Percentiles rank a stretch among this genome's conserved stretches.
These are phyloP conservation scores for Sarcophaga peregrina DNA, from an alignment of 1,140 invertebrate genomes.

Conservation along the genomic window DNA sequence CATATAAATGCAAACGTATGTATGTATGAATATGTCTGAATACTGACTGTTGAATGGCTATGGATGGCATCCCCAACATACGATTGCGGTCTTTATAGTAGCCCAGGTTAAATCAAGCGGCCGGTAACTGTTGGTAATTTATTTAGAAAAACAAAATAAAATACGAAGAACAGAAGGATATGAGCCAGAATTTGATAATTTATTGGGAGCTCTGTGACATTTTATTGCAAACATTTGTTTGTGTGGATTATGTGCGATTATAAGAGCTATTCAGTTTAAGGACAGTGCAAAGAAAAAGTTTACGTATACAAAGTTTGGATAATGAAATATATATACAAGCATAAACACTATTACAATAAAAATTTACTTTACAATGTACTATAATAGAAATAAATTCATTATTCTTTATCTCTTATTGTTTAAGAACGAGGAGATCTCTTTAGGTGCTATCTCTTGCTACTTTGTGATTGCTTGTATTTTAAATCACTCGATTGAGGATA, in stretches of 20 bases:
- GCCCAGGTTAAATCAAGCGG: background rate
- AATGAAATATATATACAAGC: too few species aligned
- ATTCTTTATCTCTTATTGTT: too few species aligned
- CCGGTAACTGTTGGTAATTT: slow-evolving; percentile 17
- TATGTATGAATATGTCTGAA: background rate
- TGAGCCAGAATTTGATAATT: slow-evolving; percentile 35
- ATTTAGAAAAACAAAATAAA: slow-evolving; percentile 5
- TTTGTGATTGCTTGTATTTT: too few species aligned
- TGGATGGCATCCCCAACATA: too few species aligned
- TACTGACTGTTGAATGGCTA: background rate
- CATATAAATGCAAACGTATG: background rate
- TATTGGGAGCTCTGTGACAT: slow-evolving; percentile 37
- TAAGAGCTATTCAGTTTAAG: background rate
- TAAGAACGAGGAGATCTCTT: too few species aligned
- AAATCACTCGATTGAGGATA: too few species aligned
- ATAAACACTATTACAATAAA: too few species aligned
- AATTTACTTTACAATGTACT: too few species aligned
- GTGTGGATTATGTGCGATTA: background rate
- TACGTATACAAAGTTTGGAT: background rate
- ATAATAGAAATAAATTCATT: too few species aligned
- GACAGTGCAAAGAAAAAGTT: background rate
- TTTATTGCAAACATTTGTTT: slow-evolving; percentile 34
- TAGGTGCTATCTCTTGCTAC: too few species aligned
- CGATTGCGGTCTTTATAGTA: too few species aligned
- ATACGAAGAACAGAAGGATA: slow-evolving; percentile 7